phyloP scores from a whole-genome alignment of 2,113 vertebrate species.

The Pogona vitticeps region DNA sequence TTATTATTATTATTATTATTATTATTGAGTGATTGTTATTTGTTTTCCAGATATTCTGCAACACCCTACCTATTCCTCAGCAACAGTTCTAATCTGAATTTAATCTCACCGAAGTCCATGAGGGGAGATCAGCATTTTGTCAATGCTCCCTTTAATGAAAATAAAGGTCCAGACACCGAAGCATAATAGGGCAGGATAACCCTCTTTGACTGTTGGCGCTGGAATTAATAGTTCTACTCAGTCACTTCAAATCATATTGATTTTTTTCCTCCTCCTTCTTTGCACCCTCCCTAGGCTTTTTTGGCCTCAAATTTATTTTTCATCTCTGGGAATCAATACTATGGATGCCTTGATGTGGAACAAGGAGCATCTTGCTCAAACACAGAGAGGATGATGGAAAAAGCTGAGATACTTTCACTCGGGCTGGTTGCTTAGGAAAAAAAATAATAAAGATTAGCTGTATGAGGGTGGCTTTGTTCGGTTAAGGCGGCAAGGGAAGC shows the following conservation, averaged over 20 bases:
- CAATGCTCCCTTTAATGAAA: constrained; percentile 68
- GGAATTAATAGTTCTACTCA: constrained; percentile 72
- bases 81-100: constrained; percentile 52
- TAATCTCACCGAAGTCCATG: constrained; percentile 52
- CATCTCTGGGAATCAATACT: constrained; percentile 69
- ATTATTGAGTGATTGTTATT: too few species aligned
- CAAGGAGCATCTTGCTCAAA: constrained; percentile 53
- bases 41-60: constrained; percentile 15
- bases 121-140: constrained; percentile 57
- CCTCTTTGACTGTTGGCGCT: constrained; percentile 66
- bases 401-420: constrained; percentile 17
- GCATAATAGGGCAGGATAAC: constrained; percentile 62
- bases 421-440: constrained; percentile 21
- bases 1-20: too few species aligned
- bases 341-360: constrained; percentile 67
- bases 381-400: constrained; percentile 49
- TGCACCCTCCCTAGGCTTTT: constrained; percentile 29
- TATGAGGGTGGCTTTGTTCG: not conserved
- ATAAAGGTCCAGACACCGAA: constrained; percentile 61
- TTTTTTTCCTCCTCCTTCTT: constrained; percentile 36
- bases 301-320: constrained; percentile 71
- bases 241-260: constrained; percentile 72
- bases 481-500: not conserved
- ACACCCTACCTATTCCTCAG: constrained; percentile 32
- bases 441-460: not conserved